Base-by-base conservation (phyloP, 2,113 vertebrate genomes). In the Accipiter cooperii region DNA sequence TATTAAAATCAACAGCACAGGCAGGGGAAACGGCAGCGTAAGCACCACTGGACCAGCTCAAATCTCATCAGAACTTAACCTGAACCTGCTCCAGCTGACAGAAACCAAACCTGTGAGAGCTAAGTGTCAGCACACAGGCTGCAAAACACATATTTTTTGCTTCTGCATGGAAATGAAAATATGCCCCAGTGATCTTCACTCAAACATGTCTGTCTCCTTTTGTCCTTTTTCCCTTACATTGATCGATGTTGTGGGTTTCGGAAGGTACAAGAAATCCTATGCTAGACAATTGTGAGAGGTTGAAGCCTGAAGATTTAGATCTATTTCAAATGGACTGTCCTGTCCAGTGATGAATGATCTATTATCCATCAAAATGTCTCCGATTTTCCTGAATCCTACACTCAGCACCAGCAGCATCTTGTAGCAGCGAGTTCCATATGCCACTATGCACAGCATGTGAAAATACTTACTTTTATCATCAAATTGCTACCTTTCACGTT, bases 141-240 rank as follows among this genome's bases (percentile, higher is more conserved):
- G 54, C 54, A 80, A 90, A 96, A 90, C 64, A 61, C 2, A 0
- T 10, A 8, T 44, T 44, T 77, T 93, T 77, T 73, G 49, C 61
- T 84, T 93, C 70, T 87, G 94, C 34, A n/a, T 69, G 85, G 77
- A 95, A 95, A 96, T 36, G n/a, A 88, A 85, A 84, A 73, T 63
- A 83, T 34, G 55, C 24, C 44, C 28, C 34, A 52, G 78, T 28
- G 49, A 61, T 94, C 58, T 87, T 68, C 57, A 33, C 66, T 96
- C 8, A 5, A 94, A 88, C 47, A 40, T 1, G 5, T 68, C 92
- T n/a, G 34, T 82, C 81, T 93, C 82, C 89, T 83, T 89, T 85
- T 87, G 58, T 93, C 75, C 84, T 73, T 73, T 66, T 29, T 69
- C 70, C 84, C 73, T 57, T 83, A 51, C 15, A 47, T 16, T 73